Percentiles rank a stretch among this genome's conserved stretches.
Evolutionary conservation across 2,797 vertebrate species (phyloP).

Genomic region (Falco columbarius): DNA sequence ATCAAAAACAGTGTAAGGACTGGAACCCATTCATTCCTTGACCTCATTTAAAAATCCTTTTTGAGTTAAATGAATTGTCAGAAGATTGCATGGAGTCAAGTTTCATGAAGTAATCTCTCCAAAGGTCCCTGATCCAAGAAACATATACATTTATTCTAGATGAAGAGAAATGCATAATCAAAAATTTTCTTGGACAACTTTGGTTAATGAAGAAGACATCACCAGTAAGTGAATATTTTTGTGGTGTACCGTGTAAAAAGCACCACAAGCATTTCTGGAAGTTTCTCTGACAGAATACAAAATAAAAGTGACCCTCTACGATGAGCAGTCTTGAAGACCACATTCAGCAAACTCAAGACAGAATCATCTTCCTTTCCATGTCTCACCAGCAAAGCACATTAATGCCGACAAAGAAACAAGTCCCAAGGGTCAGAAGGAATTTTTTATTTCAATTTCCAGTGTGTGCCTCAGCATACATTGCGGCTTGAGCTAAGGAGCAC

Average conservation of each 20-base stretch:
- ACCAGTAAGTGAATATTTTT: not conserved
- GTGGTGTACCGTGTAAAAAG: not conserved
- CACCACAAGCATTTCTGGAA: not conserved
- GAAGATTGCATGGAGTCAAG: not conserved
- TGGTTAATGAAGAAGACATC: not conserved
- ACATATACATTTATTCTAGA: not conserved
- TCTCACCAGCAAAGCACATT: not conserved
- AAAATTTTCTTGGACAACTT: not conserved
- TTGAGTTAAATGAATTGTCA: not conserved
- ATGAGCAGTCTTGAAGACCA: not conserved
- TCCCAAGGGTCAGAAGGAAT: not conserved
- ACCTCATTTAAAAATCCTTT: not conserved
- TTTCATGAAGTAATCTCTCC: not conserved
- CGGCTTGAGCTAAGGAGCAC: not conserved
- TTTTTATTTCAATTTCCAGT: not conserved
- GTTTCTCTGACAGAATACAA: not conserved
- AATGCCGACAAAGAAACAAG: not conserved
- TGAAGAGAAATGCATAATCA: not conserved
- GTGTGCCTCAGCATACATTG: not conserved
- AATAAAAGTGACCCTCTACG: accelerated
- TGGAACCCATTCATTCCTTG: not conserved
- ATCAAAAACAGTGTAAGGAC: not conserved
- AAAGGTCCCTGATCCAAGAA: not conserved
- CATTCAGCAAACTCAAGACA: accelerated
- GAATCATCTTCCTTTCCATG: not conserved